Evolutionary conservation across 2,113 vertebrate genomes (phyloP), one percentile per base, ranked within the genome.

Genomic region (Erythrocercus mccallii): DNA sequence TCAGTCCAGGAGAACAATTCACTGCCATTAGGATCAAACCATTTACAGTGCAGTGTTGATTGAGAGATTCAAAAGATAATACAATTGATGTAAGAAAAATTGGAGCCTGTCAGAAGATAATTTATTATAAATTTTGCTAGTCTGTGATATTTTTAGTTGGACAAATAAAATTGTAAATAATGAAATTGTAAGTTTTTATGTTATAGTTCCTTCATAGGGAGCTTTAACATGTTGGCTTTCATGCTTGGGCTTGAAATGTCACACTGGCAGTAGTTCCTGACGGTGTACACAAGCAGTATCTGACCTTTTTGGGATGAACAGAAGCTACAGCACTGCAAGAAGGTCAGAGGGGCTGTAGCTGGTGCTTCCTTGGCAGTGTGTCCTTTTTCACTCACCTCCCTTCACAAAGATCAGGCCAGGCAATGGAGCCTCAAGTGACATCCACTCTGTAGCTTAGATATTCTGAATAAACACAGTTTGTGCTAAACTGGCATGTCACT

Each of bases 351-450:
- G 70, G 31, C 70, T 7, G 1, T 44, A 65, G 31, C 38, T 83
- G 64, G 88, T 70, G 42, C 38, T 86, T 92, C 81, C 58, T 86
- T 96, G 91, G 83, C 92, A 86, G 72, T 47, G 56, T 73, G 54
- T 88, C 54, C 82, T 83, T 33, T 83, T 48, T 56, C 42, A 9
- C 30, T 78, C 2, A 1, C 12, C 56, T 89, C 11, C 38, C 35
- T 73, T 73, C n/a, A 37, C 77, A 48, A 40, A 16, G 58, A 8
- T 38, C 54, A 47, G 62, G 17, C 48, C 27, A 48, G 62, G 86
- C 47, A 38, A 0, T 9, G 17, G 51, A 77, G 19, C 66, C 42
- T 88, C 33, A 21, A 66, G 25, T 65, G 54, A 44, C 47, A 4
- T 28, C 31, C 23, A 10, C 56, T 82, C 42, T 30, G 0, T 76